phyloP scores from a whole-genome alignment of 2,888 invertebrate species.

The Epistrophella euchroma region DNA sequence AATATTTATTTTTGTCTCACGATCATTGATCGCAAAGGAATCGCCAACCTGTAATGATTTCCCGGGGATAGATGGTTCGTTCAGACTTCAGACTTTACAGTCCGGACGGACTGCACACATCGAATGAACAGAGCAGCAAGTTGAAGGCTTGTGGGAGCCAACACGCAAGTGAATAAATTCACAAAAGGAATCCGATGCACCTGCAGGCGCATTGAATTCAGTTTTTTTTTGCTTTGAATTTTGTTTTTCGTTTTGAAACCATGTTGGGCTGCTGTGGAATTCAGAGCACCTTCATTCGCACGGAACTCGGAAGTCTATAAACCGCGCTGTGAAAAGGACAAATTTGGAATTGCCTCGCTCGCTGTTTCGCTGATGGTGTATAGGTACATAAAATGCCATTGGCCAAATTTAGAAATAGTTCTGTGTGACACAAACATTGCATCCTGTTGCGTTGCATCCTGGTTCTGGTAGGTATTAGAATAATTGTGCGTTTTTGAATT shows the following conservation, averaged over 20 bases:
- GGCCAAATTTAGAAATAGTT: slow-evolving; percentile 70
- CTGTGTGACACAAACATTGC: slow-evolving; percentile 43
- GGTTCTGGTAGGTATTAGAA: slow-evolving; percentile 50
- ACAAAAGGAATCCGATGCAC: slow-evolving; percentile 68
- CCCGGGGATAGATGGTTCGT: slow-evolving; percentile 63
- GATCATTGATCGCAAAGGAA: slow-evolving; percentile 67
- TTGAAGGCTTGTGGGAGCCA: slow-evolving; percentile 67
- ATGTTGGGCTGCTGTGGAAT: slow-evolving; percentile 49
- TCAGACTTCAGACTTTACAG: neutral
- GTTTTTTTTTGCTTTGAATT: slow-evolving; percentile 16
- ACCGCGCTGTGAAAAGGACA: slow-evolving; percentile 44
- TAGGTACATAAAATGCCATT: slow-evolving; percentile 34
- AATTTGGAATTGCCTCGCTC: slow-evolving; percentile 54
- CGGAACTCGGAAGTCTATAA: slow-evolving; percentile 68
- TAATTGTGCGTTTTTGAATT: slow-evolving; percentile 41
- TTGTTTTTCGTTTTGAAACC: neutral
- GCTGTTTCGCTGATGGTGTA: neutral
- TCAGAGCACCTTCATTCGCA: slow-evolving; percentile 53
- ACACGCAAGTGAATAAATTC: slow-evolving; percentile 71
- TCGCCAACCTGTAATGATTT: slow-evolving; percentile 75
- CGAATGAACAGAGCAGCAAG: slow-evolving; percentile 12
- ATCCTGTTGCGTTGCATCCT: slow-evolving; percentile 64
- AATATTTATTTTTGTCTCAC: slow-evolving; percentile 68
- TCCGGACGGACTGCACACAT: slow-evolving; percentile 64
- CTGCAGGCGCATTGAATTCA: slow-evolving; percentile 61